phyloP scores from a whole-genome alignment of 2,888 invertebrate species.

The Melieria picta region DNA sequence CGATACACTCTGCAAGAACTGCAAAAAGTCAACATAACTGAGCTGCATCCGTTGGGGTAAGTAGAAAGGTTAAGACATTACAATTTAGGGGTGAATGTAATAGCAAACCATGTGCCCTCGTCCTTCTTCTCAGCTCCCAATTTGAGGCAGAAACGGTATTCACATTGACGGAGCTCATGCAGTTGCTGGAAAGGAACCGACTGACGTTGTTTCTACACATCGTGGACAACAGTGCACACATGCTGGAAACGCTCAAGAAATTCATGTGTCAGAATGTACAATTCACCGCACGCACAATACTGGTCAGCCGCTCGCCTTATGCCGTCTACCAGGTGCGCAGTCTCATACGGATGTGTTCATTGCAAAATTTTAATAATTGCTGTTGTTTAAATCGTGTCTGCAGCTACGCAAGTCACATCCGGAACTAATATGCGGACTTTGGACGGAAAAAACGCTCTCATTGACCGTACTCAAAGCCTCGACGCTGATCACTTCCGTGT shows the following conservation, averaged over 20 bases:
- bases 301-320: conserved; percentile 62
- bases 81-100: not conserved
- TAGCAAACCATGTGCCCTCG: conserved; percentile 1
- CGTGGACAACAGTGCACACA: conserved; percentile 59
- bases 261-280: conserved; percentile 54
- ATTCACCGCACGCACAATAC: conserved; percentile 59
- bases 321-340: conserved; percentile 63
- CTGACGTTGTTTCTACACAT: conserved; percentile 61
- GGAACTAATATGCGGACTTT: conserved; percentile 65
- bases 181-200: conserved; percentile 55
- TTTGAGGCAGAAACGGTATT: conserved; percentile 62
- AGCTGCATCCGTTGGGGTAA: conserved; percentile 65
- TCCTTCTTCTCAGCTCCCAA: conserved; percentile 53
- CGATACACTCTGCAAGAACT: conserved; percentile 57
- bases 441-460: conserved; percentile 63
- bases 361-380: not conserved
- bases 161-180: conserved; percentile 59
- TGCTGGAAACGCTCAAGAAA: conserved; percentile 59
- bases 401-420: conserved; percentile 62
- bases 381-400: not conserved
- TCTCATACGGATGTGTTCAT: not conserved
- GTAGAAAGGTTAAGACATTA: not conserved
- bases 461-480: conserved; percentile 62
- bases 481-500: conserved; percentile 64
- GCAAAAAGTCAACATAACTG: conserved; percentile 62